phyloP scores from a whole-genome alignment of 2,888 invertebrate species.

The Noctua pronuba region DNA sequence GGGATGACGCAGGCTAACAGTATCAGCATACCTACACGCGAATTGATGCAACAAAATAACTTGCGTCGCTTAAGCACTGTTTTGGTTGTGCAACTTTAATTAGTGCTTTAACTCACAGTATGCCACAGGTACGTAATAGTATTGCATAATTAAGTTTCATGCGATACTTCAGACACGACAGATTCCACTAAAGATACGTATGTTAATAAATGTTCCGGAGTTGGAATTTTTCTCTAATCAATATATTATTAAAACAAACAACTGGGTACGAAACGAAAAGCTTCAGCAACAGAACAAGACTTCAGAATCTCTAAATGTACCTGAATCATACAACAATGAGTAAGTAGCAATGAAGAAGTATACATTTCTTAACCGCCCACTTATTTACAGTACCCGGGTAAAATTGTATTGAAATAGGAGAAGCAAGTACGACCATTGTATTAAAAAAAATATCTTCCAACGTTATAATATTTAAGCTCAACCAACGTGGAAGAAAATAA shows the following conservation, averaged over 20 bases:
- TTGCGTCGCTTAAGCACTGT: not conserved
- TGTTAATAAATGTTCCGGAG: not conserved
- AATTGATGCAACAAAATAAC: not conserved
- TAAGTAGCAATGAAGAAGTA: not conserved
- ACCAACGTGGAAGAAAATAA: constrained; percentile 18
- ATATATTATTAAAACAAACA: not conserved
- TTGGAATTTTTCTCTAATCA: not conserved
- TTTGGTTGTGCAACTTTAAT: not conserved
- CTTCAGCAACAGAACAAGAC: not conserved
- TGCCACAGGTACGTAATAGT: not conserved
- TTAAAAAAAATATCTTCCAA: not conserved
- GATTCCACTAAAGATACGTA: not conserved
- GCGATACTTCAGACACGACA: not conserved
- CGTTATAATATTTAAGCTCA: constrained; percentile 10
- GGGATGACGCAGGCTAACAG: too few relatives aligned
- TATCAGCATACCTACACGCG: too few relatives aligned
- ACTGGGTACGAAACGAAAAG: not conserved
- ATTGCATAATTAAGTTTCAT: not conserved
- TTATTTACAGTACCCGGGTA: constrained; percentile 29
- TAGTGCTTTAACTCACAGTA: not conserved
- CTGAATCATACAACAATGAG: not conserved
- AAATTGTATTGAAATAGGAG: constrained; percentile 8
- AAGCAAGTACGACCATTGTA: constrained; percentile 8
- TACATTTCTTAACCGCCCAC: not conserved
- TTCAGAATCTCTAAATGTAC: not conserved